phyloP scores from a whole-genome alignment of 2,888 invertebrate genomes.

The Invenusta paracnida region DNA sequence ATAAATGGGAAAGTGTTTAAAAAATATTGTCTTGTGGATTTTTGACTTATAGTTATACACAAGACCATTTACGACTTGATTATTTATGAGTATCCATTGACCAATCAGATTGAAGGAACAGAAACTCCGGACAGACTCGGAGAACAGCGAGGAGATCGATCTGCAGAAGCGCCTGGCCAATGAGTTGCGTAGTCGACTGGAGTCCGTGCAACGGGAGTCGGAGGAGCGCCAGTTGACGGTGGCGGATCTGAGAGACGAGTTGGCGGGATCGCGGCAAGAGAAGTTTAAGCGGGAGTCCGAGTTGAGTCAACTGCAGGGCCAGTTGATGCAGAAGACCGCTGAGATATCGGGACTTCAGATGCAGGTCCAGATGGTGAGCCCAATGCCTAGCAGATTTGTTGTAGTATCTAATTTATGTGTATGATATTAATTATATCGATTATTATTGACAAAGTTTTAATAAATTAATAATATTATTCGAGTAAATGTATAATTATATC shows the following conservation, averaged over 20 bases:
- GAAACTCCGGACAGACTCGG: constrained; percentile 86
- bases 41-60: no score
- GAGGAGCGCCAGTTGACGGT: constrained; percentile 56
- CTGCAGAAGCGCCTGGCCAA: constrained; percentile 84
- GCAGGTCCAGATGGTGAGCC: constrained; percentile 45
- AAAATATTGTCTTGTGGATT: no score
- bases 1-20: no score
- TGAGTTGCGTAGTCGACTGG: constrained; percentile 65
- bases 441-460: no score
- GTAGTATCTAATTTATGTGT: no score
- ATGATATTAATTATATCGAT: no score
- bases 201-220: constrained; percentile 54
- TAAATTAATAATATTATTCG: no score
- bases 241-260: constrained; percentile 55
- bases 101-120: constrained; percentile 81
- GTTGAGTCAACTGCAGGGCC: constrained; percentile 54
- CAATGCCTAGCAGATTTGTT: not conserved
- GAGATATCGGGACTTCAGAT: constrained; percentile 49
- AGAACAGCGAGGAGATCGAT: constrained; percentile 89
- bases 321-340: constrained; percentile 48
- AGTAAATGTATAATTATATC: no score
- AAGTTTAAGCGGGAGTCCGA: constrained; percentile 54
- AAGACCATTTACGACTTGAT: no score
- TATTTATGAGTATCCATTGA: no score
- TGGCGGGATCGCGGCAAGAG: constrained; percentile 53